phyloP scores from a whole-genome alignment of 2,113 vertebrate genomes.

The Hippoglossus stenolepis region DNA sequence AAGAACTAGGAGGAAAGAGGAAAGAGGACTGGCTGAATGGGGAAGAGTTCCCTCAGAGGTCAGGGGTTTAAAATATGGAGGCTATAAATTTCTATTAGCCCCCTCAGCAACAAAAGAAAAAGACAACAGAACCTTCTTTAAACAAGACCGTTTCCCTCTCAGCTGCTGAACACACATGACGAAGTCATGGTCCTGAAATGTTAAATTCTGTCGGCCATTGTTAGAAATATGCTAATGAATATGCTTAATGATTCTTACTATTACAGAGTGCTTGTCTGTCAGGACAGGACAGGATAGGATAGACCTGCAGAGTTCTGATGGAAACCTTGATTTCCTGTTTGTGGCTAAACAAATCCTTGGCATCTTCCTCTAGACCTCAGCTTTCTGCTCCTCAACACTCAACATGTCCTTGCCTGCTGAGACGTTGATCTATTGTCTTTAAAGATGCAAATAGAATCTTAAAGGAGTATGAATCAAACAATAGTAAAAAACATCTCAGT shows the following conservation, averaged over 20 bases:
- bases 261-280: too few relatives aligned
- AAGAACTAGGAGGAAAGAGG: conserved; percentile 1
- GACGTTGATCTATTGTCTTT: not conserved
- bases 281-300: conserved; percentile 21
- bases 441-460: not conserved
- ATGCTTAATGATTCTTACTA: too few relatives aligned
- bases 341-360: conserved; percentile 30
- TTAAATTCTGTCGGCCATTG: too few relatives aligned
- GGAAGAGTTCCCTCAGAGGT: conserved; percentile 42
- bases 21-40: not conserved
- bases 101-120: conserved; percentile 12
- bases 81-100: conserved; percentile 43
- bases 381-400: not conserved
- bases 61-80: conserved; percentile 33
- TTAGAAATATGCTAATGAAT: too few relatives aligned
- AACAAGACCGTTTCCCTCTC: not conserved
- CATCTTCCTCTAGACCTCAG: conserved; percentile 11
- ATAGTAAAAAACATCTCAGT: too few relatives aligned
- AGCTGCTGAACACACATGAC: not conserved
- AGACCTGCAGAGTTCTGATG: conserved; percentile 19
- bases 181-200: not conserved
- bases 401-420: not conserved
- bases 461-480: too few relatives aligned
- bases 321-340: conserved; percentile 44
- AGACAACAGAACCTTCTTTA: conserved; percentile 5